Evolutionary conservation across 2,888 invertebrate genomes (phyloP), one percentile per base, ranked within the genome.

Genomic region (Apodemia duryi): DNA sequence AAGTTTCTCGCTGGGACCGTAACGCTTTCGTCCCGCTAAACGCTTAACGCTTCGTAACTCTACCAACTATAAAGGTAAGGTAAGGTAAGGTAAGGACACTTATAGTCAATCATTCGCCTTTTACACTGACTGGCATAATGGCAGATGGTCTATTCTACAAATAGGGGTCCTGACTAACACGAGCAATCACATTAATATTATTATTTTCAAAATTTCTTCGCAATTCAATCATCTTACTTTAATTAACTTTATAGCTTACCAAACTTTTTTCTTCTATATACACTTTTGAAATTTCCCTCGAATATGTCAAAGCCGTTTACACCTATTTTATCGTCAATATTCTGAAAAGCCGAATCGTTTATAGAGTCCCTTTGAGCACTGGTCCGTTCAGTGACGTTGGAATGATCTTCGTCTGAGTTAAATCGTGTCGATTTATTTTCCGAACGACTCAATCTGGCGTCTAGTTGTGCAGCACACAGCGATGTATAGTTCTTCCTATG

Each of bases 401-500:
- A 70, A 41, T 71, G 68, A 46, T 74, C 71, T 29, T 72, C 75
- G 57, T 76, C 77, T 29, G 75, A 74, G 54, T 72, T 76, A 35
- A 74, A 70, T 7, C 75, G 74, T 66, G 74, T 80, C 29, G 78
- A 74, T 74, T 83, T 76, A 64, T 74, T 85, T 64, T 85, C 83
- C 46, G 77, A 73, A 51, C 82, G 75, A 46, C 70, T 78, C 0
- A 74, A 67, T 71, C 82, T 84, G 2, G 84, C 73, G 61, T 90
- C 90, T 52, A 78, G 78, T 67, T 88, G 89, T 1, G 91, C 91
- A 0, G 89, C 85, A 66, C 91, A 91, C 0, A 91, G 80, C 0
- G 91, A 89, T 0, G 89, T 89, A 75, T 90, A 91, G 78, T 88
- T 89, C 66, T 79, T 86, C 29, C 77, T 78, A 46, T 83, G 83